phyloP scores from a whole-genome alignment of 2,797 vertebrate species.

The Pachyuromys duprasi region DNA sequence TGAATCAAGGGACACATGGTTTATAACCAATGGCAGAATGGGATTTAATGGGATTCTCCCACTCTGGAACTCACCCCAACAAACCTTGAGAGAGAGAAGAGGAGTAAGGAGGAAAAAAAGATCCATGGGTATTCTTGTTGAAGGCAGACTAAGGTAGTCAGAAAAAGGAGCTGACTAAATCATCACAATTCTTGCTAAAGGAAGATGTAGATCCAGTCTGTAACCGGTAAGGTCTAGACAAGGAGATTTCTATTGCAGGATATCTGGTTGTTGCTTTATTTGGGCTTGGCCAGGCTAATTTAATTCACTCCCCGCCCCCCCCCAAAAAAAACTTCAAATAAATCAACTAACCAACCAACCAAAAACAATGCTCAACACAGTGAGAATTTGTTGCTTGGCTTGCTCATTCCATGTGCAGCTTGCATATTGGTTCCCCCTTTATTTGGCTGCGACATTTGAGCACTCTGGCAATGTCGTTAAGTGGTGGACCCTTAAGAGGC shows the following conservation, averaged over 20 bases:
- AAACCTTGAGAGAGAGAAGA: not conserved
- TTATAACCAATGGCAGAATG: not conserved
- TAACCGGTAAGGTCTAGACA: not conserved
- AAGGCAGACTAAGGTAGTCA: not conserved
- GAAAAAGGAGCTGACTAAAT: not conserved
- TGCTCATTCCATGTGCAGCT: not conserved
- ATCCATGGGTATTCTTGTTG: not conserved
- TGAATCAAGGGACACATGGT: not conserved
- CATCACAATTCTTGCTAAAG: slow-evolving; percentile 12
- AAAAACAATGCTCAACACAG: not conserved
- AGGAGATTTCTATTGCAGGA: not conserved
- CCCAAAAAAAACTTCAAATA: not conserved
- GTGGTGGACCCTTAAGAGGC: not conserved
- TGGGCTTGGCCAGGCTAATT: not conserved
- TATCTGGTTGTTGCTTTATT: not conserved
- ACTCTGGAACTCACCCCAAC: not conserved
- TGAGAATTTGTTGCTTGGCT: not conserved
- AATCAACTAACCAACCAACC: not conserved
- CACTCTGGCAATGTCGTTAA: not conserved
- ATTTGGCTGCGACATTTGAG: not conserved
- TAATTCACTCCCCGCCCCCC: not conserved
- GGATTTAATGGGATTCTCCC: not conserved
- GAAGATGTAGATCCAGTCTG: not conserved
- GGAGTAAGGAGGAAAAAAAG: not conserved
- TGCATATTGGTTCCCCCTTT: not conserved